Evolutionary conservation across 2,888 invertebrate species (phyloP).

Genomic region (Pseudanteris insignis): DNA sequence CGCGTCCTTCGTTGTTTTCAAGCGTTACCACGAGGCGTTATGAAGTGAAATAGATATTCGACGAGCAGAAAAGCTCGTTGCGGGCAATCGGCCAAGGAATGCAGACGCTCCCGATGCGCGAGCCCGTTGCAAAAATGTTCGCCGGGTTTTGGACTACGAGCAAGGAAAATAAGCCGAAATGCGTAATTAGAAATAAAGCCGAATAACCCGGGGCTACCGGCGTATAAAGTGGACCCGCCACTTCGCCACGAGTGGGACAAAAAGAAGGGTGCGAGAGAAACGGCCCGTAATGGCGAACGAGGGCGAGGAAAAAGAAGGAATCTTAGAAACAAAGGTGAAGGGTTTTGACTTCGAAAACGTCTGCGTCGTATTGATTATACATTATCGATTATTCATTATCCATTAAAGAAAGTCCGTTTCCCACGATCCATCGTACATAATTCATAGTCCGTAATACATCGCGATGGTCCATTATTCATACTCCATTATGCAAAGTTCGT

Average conservation of each 20-base stretch:
- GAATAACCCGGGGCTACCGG: conserved; percentile 25
- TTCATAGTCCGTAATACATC: conserved; percentile 34
- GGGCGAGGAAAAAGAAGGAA: not conserved
- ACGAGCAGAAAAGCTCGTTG: conserved; percentile 51
- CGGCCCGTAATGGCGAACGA: not conserved
- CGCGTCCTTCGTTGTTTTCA: conserved; percentile 37
- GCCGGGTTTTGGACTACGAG: conserved; percentile 47
- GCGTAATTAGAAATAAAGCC: conserved; percentile 39
- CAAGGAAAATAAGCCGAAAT: conserved; percentile 47
- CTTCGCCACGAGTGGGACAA: too few species aligned
- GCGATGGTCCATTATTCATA: conserved; percentile 39
- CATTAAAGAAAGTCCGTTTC: conserved; percentile 41
- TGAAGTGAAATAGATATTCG: conserved; percentile 56
- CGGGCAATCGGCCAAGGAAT: conserved; percentile 60
- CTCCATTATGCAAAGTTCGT: conserved; percentile 36
- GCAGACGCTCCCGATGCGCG: conserved; percentile 56
- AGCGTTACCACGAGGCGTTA: conserved; percentile 41
- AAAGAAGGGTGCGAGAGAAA: conserved; percentile 1
- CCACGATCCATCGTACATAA: conserved; percentile 37
- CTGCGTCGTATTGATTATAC: conserved; percentile 16
- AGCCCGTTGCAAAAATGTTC: conserved; percentile 58
- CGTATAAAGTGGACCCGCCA: conserved; percentile 18
- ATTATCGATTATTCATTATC: conserved; percentile 34
- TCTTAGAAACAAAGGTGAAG: not conserved
- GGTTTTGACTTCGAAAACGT: conserved; percentile 4